Base-by-base conservation (phyloP, 2,797 vertebrate species). In the Neopelma chrysocephalum region DNA sequence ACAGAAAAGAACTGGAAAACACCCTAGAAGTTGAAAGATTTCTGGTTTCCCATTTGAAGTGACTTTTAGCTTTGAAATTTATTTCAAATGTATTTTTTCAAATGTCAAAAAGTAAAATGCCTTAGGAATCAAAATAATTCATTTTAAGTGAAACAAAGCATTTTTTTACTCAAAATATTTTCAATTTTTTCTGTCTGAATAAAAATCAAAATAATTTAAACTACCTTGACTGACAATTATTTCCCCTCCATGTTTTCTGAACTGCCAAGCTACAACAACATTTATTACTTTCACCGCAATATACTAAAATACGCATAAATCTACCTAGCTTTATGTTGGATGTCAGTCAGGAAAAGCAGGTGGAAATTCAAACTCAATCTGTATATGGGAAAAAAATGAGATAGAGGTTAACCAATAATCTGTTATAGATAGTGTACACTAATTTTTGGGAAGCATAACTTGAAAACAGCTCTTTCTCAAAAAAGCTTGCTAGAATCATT, bases 341-440 rank as follows among this genome's bases (percentile, higher is more conserved):
- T 90, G 34, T 82, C 92, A 91, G 75, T 96, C 81, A 92, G 89
- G 34, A 93, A 87, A 92, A 95, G 81, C 86, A 95, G 93, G 92
- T 93, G 78, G 75, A 96, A 95, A 89, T 66, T 93, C 48, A 95
- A 75, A 87, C 6, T 61, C 23, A 76, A 4, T 91, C 38, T 82
- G 22, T 43, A 68, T 11, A 19, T 12, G 2, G 11, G 3, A 9
- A 38, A 92, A 89, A 86, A 48, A 5, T 26, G n/a, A 93, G 8
- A 15, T 53, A 53, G 40, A 76, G 5, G 16, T 50, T 91, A 87
- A 87, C 45, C 47, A 71, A 43, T 87, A 82, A 70, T 54, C 38
- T 84, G 10, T 77, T 64, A 66, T 32, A 91, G 66, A 82, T 42
- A 89, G n/a, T 27, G 13, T 48, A 61, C 25, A 27, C 40, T 45